A percentile compares a stretch with the other conserved stretches of the same genome.
Evolutionary conservation across 2,888 invertebrate genomes (phyloP).

Genomic region (Dugesia japonica): DNA sequence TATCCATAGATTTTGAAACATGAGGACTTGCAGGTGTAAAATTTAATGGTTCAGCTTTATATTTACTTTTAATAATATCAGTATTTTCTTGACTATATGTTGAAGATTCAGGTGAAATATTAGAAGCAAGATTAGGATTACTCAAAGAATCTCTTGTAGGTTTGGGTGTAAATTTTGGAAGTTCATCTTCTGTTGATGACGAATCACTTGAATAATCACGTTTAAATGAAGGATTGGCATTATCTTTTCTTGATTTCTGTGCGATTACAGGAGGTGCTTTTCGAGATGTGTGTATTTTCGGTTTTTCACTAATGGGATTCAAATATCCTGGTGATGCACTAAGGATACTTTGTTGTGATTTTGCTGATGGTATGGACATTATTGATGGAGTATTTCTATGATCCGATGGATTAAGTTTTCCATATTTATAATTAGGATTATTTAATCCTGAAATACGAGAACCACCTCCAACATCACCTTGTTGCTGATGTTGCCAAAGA

Average conservation of each 20-base stretch:
- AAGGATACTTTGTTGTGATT: not conserved
- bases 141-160: not conserved
- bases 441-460: not conserved
- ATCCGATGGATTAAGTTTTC: not conserved
- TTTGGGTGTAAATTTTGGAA: constrained; percentile 5
- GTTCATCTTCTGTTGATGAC: not conserved
- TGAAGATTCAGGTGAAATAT: not conserved
- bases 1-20: not conserved
- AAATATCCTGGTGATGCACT: not conserved
- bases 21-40: not conserved
- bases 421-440: constrained; percentile 6
- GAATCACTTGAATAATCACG: not conserved
- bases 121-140: not conserved
- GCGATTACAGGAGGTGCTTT: not conserved
- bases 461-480: not conserved
- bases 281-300: not conserved
- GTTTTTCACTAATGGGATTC: not conserved
- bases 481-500: constrained; percentile 22
- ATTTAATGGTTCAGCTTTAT: not conserved
- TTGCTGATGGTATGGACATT: not conserved
- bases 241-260: not conserved
- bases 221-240: not conserved
- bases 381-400: constrained; percentile 13
- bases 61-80: not conserved
- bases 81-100: not conserved